Evolutionary conservation across 2,797 vertebrate genomes (phyloP).

Genomic region (Anguilla obscura): DNA sequence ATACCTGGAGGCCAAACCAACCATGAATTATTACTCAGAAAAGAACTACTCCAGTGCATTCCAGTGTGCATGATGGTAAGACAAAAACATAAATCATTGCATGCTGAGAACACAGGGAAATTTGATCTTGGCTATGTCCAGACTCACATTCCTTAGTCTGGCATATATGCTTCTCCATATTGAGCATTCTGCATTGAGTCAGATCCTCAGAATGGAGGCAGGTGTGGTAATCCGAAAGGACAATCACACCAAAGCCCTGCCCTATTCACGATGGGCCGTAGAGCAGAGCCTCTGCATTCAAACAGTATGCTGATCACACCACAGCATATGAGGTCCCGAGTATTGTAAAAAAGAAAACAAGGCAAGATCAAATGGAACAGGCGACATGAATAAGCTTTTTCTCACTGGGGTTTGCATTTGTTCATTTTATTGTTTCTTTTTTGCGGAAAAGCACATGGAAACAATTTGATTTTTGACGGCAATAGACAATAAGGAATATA

Average conservation of each 20-base stretch:
- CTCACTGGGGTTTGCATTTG: constrained; percentile 21
- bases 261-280: background rate
- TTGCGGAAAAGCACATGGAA: constrained; percentile 34
- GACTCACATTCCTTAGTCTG: background rate
- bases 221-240: background rate
- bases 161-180: background rate
- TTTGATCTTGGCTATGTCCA: background rate
- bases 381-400: background rate
- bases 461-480: background rate
- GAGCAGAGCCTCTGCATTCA: background rate
- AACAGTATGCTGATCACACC: background rate
- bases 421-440: background rate
- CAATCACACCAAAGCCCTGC: background rate
- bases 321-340: background rate
- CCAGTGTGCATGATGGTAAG: background rate
- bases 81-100: background rate
- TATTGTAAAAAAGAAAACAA: constrained; percentile 2
- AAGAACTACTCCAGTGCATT: background rate
- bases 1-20: background rate
- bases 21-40: background rate
- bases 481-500: background rate
- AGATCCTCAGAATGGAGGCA: background rate
- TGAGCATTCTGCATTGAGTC: background rate
- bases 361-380: constrained; percentile 11
- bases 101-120: background rate